Evolutionary conservation across 2,797 vertebrate genomes (phyloP), one percentile per base, ranked within the genome.

Genomic region (Fringilla coelebs): DNA sequence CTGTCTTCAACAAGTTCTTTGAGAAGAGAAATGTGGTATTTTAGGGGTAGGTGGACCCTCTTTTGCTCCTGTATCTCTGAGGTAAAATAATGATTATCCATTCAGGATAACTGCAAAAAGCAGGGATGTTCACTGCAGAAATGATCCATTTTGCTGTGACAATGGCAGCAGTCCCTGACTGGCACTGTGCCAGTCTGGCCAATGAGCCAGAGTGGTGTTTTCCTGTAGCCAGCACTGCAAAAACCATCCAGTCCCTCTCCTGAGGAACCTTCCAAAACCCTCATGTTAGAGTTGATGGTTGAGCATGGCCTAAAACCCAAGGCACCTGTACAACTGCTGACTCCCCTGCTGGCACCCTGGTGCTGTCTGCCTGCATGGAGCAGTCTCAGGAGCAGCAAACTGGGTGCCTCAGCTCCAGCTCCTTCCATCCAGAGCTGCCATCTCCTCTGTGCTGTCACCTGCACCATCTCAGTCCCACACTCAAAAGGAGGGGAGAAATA

Each of bases 161-260:
- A 74, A 22, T 65, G 70, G 32, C 21, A 74, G 34, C 45, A 40
- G 36, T 48, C 15, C 75, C 70, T 26, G 16, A 24, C 49, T 79
- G 81, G 25, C 70, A 55, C 36, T 10, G 48, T 1, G 29, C 49
- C 88, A 29, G 4, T 20, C 10, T 67, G 31, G 24, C 26, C 81
- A 78, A 52, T 66, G 61, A 48, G n/a, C 34, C 57, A 55, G 9
- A 66, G 40, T 26, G 67, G 25, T 7, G 41, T 13, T 55, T 72
- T 26, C 34, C 22, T 46, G 32, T n/a, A 25, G 40, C 28, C 29
- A 73, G 49, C 32, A 40, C 29, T 65, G 38, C 41, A 29, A 61
- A 22, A 38, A 55, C 13, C 11, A 1, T 13, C 75, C 0, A 0
- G 2, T 28, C 45, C 18, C 4, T 0, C 58, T 88, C 52, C 18